Evolutionary conservation across 2,113 vertebrate species (phyloP).

Genomic region (Petromus typicus): DNA sequence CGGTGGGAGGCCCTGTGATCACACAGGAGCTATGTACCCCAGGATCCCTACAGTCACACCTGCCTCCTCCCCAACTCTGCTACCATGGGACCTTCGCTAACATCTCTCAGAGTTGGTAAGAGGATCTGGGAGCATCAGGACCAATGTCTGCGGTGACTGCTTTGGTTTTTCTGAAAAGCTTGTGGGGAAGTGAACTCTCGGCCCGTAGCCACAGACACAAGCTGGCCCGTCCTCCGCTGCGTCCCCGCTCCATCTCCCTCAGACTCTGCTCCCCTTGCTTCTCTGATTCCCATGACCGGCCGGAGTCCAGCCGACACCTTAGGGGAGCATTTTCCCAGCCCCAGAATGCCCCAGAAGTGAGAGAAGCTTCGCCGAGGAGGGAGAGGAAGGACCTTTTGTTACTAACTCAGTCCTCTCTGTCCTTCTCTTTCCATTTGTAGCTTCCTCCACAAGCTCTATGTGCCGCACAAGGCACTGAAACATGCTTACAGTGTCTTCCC

Average conservation of each 20-base stretch:
- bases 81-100: not conserved
- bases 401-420: not conserved
- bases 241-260: not conserved
- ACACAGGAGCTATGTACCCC: not conserved
- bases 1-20: not conserved
- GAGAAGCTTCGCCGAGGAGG: not conserved
- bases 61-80: not conserved
- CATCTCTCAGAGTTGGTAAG: not conserved
- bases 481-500: not conserved
- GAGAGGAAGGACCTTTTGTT: not conserved
- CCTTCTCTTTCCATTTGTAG: not conserved
- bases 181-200: not conserved
- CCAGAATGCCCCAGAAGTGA: too few species aligned
- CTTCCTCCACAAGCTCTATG: too few species aligned
- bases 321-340: not conserved
- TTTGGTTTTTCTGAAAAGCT: not conserved
- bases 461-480: not conserved
- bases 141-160: not conserved
- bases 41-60: not conserved
- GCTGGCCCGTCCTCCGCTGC: not conserved
- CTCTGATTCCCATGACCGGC: not conserved
- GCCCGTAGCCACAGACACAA: not conserved
- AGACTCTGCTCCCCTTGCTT: not conserved
- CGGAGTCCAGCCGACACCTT: not conserved
- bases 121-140: not conserved